Evolutionary conservation across 1,140 invertebrate species (phyloP).

Genomic region (Hesperophylax magnus): DNA sequence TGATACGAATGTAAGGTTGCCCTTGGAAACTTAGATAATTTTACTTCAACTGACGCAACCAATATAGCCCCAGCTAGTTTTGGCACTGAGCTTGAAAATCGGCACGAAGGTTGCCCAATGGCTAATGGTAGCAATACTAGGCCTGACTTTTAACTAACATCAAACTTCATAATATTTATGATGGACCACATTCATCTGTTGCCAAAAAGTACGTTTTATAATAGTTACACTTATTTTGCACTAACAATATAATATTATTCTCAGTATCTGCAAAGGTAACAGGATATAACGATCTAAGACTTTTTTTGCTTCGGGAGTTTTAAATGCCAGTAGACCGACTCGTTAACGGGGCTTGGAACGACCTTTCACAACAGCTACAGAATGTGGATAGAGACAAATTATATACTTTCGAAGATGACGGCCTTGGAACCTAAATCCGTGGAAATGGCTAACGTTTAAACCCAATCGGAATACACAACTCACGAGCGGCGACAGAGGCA

Average conservation of each 20-base stretch:
- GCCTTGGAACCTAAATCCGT: constrained; percentile 9
- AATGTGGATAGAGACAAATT: constrained; percentile 16
- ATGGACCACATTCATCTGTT: not conserved
- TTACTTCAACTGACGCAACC: not conserved
- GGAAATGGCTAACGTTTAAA: constrained; percentile 10
- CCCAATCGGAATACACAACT: not conserved
- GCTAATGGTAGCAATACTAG: not conserved
- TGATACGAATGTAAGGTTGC: too few species aligned
- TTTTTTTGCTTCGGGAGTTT: not conserved
- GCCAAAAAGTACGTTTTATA: not conserved
- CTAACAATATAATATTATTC: not conserved
- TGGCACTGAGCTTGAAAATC: constrained; percentile 21
- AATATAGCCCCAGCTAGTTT: not conserved
- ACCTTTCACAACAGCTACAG: constrained; percentile 29
- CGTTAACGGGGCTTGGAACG: not conserved
- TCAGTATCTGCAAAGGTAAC: not conserved
- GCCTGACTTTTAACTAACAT: not conserved
- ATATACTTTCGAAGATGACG: constrained; percentile 27
- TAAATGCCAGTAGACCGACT: constrained; percentile 18
- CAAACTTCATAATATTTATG: not conserved
- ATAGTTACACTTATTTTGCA: not conserved
- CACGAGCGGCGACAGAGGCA: not conserved
- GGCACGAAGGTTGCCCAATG: constrained; percentile 33
- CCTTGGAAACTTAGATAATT: too few species aligned
- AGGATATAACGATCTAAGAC: constrained; percentile 5